phyloP scores from a whole-genome alignment of 2,888 invertebrate species.

The Peribatodes rhomboidaria region DNA sequence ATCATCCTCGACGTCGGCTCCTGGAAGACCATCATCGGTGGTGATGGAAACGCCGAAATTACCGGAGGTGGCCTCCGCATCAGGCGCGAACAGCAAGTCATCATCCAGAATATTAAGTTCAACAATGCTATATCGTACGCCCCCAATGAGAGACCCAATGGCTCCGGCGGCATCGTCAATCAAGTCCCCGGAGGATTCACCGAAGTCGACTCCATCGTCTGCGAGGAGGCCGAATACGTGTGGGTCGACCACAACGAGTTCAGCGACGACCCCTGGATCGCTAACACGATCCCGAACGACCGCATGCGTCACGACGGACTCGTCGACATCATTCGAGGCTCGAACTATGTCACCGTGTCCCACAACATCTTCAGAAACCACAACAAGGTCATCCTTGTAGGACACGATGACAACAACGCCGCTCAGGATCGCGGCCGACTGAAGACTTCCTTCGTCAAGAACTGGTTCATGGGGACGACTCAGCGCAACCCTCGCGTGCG shows the following conservation, averaged over 20 bases:
- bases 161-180: conserved; percentile 27
- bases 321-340: conserved; percentile 39
- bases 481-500: conserved; percentile 43
- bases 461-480: conserved; percentile 39
- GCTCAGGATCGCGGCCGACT: conserved; percentile 36
- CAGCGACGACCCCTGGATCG: conserved; percentile 40
- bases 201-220: conserved; percentile 34
- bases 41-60: conserved; percentile 34
- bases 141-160: conserved; percentile 35
- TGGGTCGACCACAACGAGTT: conserved; percentile 45
- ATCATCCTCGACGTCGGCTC: conserved; percentile 34
- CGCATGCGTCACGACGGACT: conserved; percentile 42
- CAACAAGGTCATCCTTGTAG: conserved; percentile 40
- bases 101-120: conserved; percentile 40
- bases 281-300: conserved; percentile 25
- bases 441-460: conserved; percentile 26
- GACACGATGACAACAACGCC: conserved; percentile 35
- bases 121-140: conserved; percentile 41
- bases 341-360: conserved; percentile 43
- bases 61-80: conserved; percentile 40
- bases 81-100: conserved; percentile 31
- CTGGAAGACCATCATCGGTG: conserved; percentile 39
- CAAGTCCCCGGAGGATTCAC: conserved; percentile 31
- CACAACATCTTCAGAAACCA: conserved; percentile 45
- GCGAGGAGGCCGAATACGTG: conserved; percentile 21